Evolutionary conservation across 1,140 invertebrate species (phyloP).

Genomic region (Ditylenchus dipsaci): DNA sequence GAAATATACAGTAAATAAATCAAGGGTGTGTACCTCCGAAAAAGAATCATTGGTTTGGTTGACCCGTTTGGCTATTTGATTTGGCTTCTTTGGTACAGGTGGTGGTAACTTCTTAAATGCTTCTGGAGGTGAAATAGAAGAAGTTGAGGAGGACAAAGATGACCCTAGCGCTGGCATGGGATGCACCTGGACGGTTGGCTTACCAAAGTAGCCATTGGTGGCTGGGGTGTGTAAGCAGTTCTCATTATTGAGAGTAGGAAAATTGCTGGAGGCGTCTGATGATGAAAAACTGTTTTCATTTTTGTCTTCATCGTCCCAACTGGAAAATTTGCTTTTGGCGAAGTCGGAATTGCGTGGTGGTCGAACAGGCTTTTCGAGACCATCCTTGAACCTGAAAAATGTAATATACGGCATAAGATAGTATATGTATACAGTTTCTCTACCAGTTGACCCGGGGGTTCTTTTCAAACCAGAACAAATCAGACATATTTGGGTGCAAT

Average conservation of each 20-base stretch:
- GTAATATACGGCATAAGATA: neutral
- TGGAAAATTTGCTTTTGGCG: neutral
- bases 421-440: too few species aligned
- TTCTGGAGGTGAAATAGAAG: neutral
- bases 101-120: conserved; percentile 1
- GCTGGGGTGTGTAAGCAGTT: neutral
- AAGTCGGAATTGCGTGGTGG: neutral
- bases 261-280: too few species aligned
- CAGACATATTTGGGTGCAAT: too few species aligned
- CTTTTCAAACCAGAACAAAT: too few species aligned
- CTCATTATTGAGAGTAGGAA: too few species aligned
- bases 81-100: conserved; percentile 7
- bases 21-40: too few species aligned
- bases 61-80: neutral
- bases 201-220: conserved; percentile 1
- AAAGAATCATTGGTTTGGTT: too few species aligned
- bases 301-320: neutral
- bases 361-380: neutral
- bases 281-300: too few species aligned
- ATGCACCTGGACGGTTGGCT: conserved; percentile 10
- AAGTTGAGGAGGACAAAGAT: neutral
- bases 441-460: too few species aligned
- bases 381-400: neutral
- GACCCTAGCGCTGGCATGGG: neutral
- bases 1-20: too few species aligned